Base-by-base conservation (phyloP, 2,113 vertebrate genomes). In the Meles meles region DNA sequence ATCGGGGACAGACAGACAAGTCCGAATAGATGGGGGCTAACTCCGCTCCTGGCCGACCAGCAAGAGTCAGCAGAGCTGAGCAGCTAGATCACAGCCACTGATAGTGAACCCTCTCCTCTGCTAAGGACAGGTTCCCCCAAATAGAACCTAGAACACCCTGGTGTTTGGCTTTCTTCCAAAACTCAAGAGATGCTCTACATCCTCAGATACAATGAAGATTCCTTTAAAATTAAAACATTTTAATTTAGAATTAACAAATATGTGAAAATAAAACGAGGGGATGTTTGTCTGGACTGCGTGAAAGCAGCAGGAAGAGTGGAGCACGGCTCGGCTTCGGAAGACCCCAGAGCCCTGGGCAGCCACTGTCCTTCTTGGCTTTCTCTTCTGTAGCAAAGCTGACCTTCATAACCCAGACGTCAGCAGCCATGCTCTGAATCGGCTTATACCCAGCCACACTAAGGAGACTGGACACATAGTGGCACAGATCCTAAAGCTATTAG, bases 371-470 rank as follows among this genome's bases (percentile, higher is more conserved):
- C 63, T 90, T 90, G 80, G 57, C 63, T 25, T 72, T 96, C 52
- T 95, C 96, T 86, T 77, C 0, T 39, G 85, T 0, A 79, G 76
- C 47, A 80, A 80, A 92, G 88, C 44, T 96, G 79, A 95, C 87
- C 88, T 74, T 91, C 83, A 96, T 6, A 72, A 92, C 17, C 42
- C 12, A n/a, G 72, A 90, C 0, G 13, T 84, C 97, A 90, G 97
- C 96, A 93, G 39, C 96, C 85, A 88, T 96, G 96, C 97, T 93
- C 89, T 71, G 90, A 98, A 99, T 97, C 97, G 88, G 98, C 98
- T 98, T 98, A 98, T 57, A 77, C 86, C 92, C 90, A 96, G 91
- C 97, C 97, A 88, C 94, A 77, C 91, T 98, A 98, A 98, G 96
- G 95, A 98, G 95, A 92, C 95, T 95, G 97, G 96, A 98, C 88